A percentile compares a stretch with the other conserved stretches of the same genome.
Evolutionary conservation across 2,113 vertebrate genomes (phyloP).

Genomic region (Naja naja): DNA sequence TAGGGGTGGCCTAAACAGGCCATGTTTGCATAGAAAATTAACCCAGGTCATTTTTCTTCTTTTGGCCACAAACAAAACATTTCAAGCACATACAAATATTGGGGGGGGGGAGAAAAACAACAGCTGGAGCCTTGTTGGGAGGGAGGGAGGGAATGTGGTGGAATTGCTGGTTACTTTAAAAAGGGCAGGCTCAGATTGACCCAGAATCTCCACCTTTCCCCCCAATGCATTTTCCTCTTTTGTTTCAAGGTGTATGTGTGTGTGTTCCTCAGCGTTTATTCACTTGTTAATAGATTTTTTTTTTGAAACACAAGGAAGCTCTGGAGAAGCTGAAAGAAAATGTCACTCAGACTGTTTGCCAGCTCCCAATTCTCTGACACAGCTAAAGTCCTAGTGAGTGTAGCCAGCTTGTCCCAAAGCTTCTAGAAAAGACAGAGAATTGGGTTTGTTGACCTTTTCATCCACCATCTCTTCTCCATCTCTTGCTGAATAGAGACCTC

Average conservation of each 20-base stretch:
- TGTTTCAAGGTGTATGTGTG: not conserved
- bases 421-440: conserved; percentile 1
- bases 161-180: not conserved
- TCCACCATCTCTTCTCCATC: not conserved
- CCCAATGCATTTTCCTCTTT: not conserved
- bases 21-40: not conserved
- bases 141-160: not conserved
- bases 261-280: not conserved
- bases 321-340: not conserved
- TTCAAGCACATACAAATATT: not conserved
- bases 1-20: not conserved
- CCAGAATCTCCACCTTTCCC: not conserved
- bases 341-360: not conserved
- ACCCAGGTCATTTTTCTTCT: not conserved
- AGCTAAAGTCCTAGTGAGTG: conserved; percentile 19
- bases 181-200: not conserved
- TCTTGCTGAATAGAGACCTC: not conserved
- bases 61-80: not conserved
- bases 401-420: conserved; percentile 15
- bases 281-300: not conserved
- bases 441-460: conserved; percentile 11
- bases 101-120: not conserved
- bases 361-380: conserved; percentile 6
- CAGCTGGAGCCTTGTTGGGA: not conserved
- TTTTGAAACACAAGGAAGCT: not conserved